Conservation (phyloP, 2,888 invertebrate genomes). For the Peribatodes rhomboidaria region DNA sequence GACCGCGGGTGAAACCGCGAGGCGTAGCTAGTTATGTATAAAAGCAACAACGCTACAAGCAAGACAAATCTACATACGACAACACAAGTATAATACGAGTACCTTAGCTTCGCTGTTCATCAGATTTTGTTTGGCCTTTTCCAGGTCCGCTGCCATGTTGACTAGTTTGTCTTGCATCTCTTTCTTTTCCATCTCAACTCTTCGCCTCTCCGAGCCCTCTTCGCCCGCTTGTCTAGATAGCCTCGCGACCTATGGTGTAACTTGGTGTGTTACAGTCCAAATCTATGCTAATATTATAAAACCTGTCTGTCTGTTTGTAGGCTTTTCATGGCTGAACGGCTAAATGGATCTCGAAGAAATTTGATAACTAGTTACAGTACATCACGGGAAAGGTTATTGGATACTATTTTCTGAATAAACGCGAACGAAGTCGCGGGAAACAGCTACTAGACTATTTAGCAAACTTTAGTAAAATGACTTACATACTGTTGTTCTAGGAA, state of each 20-base stretch:
- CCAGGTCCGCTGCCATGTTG: conserved; percentile 88
- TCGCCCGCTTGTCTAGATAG: conserved; percentile 94
- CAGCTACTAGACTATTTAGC: no score
- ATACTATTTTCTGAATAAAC: no score
- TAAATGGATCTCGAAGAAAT: no score
- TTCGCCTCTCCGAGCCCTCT: conserved; percentile 92
- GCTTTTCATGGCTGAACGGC: no score
- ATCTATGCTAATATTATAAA: no score
- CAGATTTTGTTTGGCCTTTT: conserved; percentile 88
- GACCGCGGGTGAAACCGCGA: no score
- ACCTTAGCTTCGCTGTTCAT: conserved; percentile 91
- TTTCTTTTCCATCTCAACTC: conserved; percentile 90
- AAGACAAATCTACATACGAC: conserved; percentile 10
- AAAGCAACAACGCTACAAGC: conserved; percentile 25
- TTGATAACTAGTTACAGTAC: no score
- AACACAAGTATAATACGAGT: conserved; percentile 40
- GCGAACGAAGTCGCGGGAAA: no score
- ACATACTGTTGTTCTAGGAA: no score
- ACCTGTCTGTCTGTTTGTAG: no score
- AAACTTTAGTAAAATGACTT: no score
- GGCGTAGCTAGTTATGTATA: neutral
- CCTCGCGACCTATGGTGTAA: conserved; percentile 88
- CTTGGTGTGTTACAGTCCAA: conserved; percentile 1
- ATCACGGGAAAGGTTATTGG: no score
- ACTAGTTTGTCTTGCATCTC: conserved; percentile 88